Conservation (phyloP, 2,888 invertebrate species). For the Rhagonycha lutea region DNA sequence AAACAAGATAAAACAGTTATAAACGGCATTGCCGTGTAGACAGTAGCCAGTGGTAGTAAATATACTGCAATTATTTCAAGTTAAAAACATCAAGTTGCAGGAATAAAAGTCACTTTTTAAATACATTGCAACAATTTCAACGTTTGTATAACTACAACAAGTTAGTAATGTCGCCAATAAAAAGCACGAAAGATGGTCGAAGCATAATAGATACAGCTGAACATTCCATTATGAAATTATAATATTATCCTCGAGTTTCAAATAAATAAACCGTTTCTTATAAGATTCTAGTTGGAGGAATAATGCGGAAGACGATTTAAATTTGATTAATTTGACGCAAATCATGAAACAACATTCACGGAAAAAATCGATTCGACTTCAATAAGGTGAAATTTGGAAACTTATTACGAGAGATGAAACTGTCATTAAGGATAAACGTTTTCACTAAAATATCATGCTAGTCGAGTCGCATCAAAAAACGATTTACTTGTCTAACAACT, state of each 20-base stretch:
- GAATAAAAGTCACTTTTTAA: background rate
- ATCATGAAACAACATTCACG: background rate
- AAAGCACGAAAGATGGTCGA: background rate
- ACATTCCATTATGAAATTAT: background rate
- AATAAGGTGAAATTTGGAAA: constrained; percentile 32
- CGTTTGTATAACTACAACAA: background rate
- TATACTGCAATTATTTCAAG: background rate
- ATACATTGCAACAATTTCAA: background rate
- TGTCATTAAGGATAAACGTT: constrained; percentile 16
- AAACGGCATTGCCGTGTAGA: background rate
- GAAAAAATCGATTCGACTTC: constrained; percentile 20
- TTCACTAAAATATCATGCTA: background rate
- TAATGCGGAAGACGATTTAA: background rate
- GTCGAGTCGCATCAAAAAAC: background rate
- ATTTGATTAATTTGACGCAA: background rate
- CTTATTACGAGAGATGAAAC: constrained; percentile 26
- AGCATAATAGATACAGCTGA: background rate
- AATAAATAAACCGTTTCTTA: background rate
- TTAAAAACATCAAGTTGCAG: background rate
- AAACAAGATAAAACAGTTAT: background rate
- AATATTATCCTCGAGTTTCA: background rate
- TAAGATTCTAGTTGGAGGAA: background rate
- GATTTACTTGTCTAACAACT: background rate
- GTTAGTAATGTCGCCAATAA: background rate
- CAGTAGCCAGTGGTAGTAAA: background rate